Base-by-base conservation (phyloP, 92 coral and sea anemone genomes). In the Anthopleura xanthogrammica region DNA sequence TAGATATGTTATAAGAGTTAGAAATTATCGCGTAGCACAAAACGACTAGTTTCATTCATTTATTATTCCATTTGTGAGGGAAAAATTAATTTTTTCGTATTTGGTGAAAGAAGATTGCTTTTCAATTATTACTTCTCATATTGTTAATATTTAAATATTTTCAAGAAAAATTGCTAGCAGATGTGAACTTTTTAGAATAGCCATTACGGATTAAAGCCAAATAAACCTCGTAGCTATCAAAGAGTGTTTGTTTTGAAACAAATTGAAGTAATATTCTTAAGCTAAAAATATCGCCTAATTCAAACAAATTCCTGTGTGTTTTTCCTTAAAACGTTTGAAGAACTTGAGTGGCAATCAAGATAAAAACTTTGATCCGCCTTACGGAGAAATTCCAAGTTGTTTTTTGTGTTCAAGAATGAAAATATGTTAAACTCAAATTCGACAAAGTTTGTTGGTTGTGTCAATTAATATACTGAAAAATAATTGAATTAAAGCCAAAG, bases 401-500 rank as follows among this genome's bases (percentile, higher is more conserved):
- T 54, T 14, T 54, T 54, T 54, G 16, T 54, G 58, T 54, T 54
- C 3, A 14, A 54, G 58, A 68, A 68, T 12, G 36, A 2, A 29
- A 29, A 68, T 22, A 68, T 19, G 11, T 19, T 62, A 9, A 29
- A 20, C 36, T 3, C 74, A 24, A 68, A 68, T 68, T 36, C 24
- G 14, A 68, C 74, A 36, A 68, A 68, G 41, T 62, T 64, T 68
- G 46, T 29, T 68, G 7, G 74, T 68, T 68, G 16, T 36, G 74
- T 22, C 41, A 24, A 68, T 23, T 68, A 36, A 29, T 36, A 29
- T 2, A 20, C 17, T 14, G 36, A 20, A 57, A 60, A 57, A 60
- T 60, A 79, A 80, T 41, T 71, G 65, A 81, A 68, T 81, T 81
- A 24, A 46, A 42, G 48, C 22, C 56, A 1, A 48, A 70, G 48